Evolutionary conservation across 2,113 vertebrate genomes (phyloP).

Genomic region (Thamnophis sirtalis): DNA sequence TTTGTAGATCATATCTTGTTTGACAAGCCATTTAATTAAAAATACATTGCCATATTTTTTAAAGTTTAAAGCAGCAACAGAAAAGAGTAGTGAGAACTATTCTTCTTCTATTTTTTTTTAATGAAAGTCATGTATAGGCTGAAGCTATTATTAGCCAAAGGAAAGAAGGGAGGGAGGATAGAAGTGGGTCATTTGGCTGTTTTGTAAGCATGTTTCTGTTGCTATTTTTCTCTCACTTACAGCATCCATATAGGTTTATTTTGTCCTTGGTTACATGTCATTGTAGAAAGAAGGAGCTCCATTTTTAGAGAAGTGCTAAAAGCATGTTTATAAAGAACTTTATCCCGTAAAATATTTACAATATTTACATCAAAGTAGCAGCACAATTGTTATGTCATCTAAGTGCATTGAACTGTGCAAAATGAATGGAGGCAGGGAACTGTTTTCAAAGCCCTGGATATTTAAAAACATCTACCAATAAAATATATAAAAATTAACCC

Average conservation of each 20-base stretch:
- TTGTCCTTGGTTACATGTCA: constrained; percentile 45
- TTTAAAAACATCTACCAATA: background rate
- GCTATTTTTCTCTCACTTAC: constrained; percentile 33
- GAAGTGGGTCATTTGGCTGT: background rate
- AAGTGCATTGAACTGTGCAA: background rate
- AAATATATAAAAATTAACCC: background rate
- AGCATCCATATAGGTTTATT: constrained; percentile 58
- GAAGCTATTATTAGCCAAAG: background rate
- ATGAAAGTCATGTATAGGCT: background rate
- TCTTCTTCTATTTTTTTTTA: background rate
- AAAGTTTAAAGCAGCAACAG: background rate
- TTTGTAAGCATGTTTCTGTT: background rate
- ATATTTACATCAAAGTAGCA: background rate
- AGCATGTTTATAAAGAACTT: accelerated
- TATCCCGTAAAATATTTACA: background rate
- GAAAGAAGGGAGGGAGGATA: background rate
- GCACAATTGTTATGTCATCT: background rate
- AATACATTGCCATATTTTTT: background rate
- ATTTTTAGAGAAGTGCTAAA: constrained; percentile 8
- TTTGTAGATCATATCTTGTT: background rate
- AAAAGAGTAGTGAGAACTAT: background rate
- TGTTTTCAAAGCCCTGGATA: background rate
- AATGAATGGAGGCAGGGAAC: background rate
- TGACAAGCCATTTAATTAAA: background rate
- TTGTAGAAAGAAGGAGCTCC: constrained; percentile 5